These are phyloP conservation scores for Reticulitermes lucifugus DNA, from an alignment of 2,888 invertebrate species.

Conservation along the genomic window DNA sequence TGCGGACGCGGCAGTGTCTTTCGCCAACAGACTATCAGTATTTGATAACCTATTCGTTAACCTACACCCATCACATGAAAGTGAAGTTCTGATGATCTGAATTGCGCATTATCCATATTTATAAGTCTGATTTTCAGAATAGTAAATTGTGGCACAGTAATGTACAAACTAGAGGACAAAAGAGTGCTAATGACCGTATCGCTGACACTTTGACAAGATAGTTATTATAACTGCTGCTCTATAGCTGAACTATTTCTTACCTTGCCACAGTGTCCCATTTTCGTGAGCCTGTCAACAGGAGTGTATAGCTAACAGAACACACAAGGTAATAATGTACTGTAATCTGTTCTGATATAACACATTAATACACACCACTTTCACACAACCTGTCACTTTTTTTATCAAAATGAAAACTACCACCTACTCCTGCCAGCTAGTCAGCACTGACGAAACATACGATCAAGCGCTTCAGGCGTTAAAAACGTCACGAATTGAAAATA, in stretches of 20 bases:
- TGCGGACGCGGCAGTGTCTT: too few species aligned
- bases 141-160: not conserved
- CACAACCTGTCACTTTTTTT: not conserved
- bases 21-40: too few species aligned
- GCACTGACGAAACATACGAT: not conserved
- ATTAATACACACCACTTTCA: not conserved
- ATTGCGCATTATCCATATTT: too few species aligned
- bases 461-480: not conserved
- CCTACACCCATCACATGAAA: too few species aligned
- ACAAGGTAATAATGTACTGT: not conserved
- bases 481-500: conserved; percentile 2
- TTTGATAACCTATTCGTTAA: too few species aligned
- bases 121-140: too few species aligned
- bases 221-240: not conserved
- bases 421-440: not conserved
- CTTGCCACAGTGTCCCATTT: conserved; percentile 4
- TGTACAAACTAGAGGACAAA: not conserved
- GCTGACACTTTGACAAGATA: not conserved
- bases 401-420: not conserved
- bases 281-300: not conserved
- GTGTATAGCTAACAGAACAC: not conserved
- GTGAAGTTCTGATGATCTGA: too few species aligned
- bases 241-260: not conserved
- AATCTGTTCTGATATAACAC: conserved; percentile 1
- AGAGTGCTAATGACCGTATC: not conserved